Evolutionary conservation across 1,140 invertebrate species (phyloP).

Genomic region (Pseudomyrmex sp.): DNA sequence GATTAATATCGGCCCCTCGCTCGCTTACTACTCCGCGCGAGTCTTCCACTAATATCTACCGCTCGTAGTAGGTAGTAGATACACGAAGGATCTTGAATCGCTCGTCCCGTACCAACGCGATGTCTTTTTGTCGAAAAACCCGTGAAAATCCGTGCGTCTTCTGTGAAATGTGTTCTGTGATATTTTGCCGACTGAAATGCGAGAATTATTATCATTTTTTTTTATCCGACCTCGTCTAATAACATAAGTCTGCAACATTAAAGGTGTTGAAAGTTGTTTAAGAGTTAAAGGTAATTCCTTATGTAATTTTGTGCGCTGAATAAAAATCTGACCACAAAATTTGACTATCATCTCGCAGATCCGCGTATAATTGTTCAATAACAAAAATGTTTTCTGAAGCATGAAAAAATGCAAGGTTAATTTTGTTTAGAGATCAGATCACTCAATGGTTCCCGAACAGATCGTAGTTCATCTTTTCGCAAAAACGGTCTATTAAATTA

Average conservation of each 20-base stretch:
- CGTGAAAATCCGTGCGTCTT: neutral
- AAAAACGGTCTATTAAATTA: neutral
- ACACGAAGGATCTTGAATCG: constrained; percentile 54
- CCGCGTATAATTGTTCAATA: no score
- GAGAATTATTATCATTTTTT: neutral
- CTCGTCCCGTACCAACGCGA: neutral
- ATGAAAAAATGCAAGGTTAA: no score
- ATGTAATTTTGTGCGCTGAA: no score
- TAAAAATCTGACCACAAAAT: no score
- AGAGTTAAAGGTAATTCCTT: no score
- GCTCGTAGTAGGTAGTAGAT: constrained; percentile 31
- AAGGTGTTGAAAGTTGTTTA: no score
- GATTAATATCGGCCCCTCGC: constrained; percentile 79
- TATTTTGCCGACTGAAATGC: neutral
- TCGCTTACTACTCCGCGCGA: constrained; percentile 66
- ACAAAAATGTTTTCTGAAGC: no score
- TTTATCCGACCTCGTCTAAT: neutral
- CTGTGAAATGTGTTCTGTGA: neutral
- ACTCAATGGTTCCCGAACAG: no score
- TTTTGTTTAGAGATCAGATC: no score
- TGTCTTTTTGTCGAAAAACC: constrained; percentile 33
- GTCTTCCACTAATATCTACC: constrained; percentile 70
- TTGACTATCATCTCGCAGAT: no score
- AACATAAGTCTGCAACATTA: no score
- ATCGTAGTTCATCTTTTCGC: no score